Evolutionary conservation across 1,140 invertebrate species (phyloP).

Genomic region (Drosophila santomea): DNA sequence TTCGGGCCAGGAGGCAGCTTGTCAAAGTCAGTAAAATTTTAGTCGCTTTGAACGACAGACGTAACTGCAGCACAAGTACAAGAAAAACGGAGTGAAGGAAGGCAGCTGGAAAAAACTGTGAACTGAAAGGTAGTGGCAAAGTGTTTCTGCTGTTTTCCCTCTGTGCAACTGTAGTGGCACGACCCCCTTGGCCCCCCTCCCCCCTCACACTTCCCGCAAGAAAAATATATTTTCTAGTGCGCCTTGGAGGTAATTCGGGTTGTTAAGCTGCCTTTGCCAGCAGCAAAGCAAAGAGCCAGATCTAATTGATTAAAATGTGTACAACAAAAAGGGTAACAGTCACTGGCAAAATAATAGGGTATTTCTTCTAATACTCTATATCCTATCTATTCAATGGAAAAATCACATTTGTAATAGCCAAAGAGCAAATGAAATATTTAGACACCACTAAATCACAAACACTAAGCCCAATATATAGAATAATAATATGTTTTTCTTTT

Average conservation of each 20-base stretch:
- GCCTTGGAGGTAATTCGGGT: conserved; percentile 60
- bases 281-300: conserved; percentile 41
- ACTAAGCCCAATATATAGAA: not conserved
- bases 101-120: conserved; percentile 26
- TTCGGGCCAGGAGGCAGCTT: conserved; percentile 16
- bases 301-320: conserved; percentile 42
- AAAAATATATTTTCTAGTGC: conserved; percentile 26
- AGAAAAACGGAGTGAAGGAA: conserved; percentile 34
- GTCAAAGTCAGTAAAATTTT: conserved; percentile 79
- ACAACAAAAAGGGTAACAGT: not conserved
- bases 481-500: not conserved
- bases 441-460: not conserved
- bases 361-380: not conserved
- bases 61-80: conserved; percentile 32
- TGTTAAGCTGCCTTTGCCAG: conserved; percentile 48
- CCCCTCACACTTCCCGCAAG: not conserved
- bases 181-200: not conserved
- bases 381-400: not conserved
- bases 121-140: conserved; percentile 65
- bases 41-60: conserved; percentile 52
- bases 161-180: conserved; percentile 7
- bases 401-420: no score
- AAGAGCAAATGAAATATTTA: no score
- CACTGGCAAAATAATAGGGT: not conserved
- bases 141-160: conserved; percentile 45